Conservation (phyloP, 92 coral and sea anemone species). For the Isaurus tuberculatus region DNA sequence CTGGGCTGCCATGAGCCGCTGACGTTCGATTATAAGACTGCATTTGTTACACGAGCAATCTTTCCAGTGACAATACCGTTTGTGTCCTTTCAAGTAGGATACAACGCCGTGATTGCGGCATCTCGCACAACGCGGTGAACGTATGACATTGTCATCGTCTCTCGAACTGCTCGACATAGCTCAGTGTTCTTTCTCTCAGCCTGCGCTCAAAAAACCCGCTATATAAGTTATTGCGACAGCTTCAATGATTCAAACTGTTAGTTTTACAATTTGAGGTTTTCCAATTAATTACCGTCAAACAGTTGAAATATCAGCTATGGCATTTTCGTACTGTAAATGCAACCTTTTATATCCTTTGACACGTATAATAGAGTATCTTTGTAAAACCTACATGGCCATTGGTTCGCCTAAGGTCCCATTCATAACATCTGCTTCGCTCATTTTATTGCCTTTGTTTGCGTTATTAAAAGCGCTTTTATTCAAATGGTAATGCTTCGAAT, state of each 20-base stretch:
- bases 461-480: slow-evolving; percentile 55
- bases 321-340: slow-evolving; percentile 61
- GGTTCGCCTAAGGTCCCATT: slow-evolving; percentile 67
- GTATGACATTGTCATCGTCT: slow-evolving; percentile 69
- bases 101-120: slow-evolving; percentile 92
- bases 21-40: slow-evolving; percentile 94
- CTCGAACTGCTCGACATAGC: slow-evolving; percentile 59
- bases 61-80: slow-evolving; percentile 92
- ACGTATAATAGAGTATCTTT: slow-evolving; percentile 55
- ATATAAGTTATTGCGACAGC: slow-evolving; percentile 55
- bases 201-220: slow-evolving; percentile 1
- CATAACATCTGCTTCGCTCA: slow-evolving; percentile 51
- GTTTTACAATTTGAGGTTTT: slow-evolving; percentile 82
- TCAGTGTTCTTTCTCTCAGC: not conserved
- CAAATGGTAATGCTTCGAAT: slow-evolving; percentile 60
- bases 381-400: slow-evolving; percentile 44
- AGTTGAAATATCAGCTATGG: slow-evolving; percentile 71
- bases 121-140: slow-evolving; percentile 94
- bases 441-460: slow-evolving; percentile 68
- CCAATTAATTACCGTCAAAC: slow-evolving; percentile 81
- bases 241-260: slow-evolving; percentile 70
- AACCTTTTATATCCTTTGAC: slow-evolving; percentile 46
- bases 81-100: slow-evolving; percentile 91
- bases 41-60: slow-evolving; percentile 91
- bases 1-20: slow-evolving; percentile 99